These are phyloP conservation scores for Drosophila erecta DNA, from an alignment of 1,140 invertebrate genomes.

Conservation along the genomic window DNA sequence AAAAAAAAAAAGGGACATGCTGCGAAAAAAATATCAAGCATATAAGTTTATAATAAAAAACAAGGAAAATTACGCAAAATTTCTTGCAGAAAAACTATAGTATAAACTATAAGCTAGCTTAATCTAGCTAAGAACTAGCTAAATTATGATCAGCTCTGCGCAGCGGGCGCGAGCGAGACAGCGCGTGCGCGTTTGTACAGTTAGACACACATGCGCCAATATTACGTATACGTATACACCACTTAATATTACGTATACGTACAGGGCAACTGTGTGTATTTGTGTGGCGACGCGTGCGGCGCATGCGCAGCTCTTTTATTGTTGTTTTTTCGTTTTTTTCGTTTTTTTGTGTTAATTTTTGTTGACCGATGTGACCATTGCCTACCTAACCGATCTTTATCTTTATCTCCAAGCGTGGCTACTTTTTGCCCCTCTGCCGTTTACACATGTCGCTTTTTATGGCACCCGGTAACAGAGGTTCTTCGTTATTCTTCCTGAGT, in stretches of 20 bases:
- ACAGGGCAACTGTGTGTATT: slow-evolving; percentile 13
- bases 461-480: slow-evolving; percentile 27
- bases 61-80: too few species aligned
- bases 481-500: slow-evolving; percentile 2
- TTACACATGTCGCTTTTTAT: slow-evolving; percentile 60
- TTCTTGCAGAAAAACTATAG: too few species aligned
- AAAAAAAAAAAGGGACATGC: too few species aligned
- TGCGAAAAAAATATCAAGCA: too few species aligned
- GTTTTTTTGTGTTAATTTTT: background rate
- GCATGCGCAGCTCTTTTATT: slow-evolving; percentile 60
- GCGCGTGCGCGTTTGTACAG: slow-evolving; percentile 54
- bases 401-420: slow-evolving; percentile 6
- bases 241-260: slow-evolving; percentile 7
- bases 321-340: slow-evolving; percentile 15
- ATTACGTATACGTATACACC: slow-evolving; percentile 23
- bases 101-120: background rate
- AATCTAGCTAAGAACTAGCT: slow-evolving; percentile 9
- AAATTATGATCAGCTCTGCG: background rate
- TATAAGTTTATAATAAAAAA: too few species aligned
- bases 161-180: background rate
- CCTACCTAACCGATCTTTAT: slow-evolving; percentile 34
- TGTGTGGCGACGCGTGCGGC: slow-evolving; percentile 58
- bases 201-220: slow-evolving; percentile 64
- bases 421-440: slow-evolving; percentile 17
- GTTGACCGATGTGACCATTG: background rate